These are phyloP conservation scores for Diaprepes abbreviatus DNA, from an alignment of 2,888 invertebrate genomes.

Conservation along the genomic window DNA sequence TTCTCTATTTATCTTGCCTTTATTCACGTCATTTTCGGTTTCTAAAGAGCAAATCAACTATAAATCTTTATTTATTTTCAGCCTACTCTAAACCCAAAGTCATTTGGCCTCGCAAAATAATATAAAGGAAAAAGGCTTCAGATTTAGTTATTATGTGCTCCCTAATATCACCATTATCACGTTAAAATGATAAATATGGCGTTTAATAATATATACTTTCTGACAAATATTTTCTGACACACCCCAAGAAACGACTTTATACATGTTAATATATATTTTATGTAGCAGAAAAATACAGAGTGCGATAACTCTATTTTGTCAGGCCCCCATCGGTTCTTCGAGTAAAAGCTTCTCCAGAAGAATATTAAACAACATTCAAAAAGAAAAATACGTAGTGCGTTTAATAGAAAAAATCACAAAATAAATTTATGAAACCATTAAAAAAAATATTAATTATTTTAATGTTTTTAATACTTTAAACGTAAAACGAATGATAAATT, in stretches of 20 bases:
- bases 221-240: not conserved
- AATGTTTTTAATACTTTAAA: no score
- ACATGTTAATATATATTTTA: not conserved
- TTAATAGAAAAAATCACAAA: no score
- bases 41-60: not conserved
- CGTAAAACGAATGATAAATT: no score
- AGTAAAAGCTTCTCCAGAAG: no score
- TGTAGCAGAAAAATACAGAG: no score
- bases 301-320: no score
- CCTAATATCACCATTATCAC: conserved; percentile 4
- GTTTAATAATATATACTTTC: conserved; percentile 2
- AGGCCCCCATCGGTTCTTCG: no score
- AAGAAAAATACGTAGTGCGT: no score
- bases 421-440: no score
- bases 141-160: not conserved
- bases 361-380: no score
- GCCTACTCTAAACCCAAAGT: not conserved
- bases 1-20: no score
- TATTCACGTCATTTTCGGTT: not conserved
- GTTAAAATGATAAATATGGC: conserved; percentile 4
- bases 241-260: conserved; percentile 5
- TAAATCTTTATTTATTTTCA: conserved; percentile 1
- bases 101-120: not conserved
- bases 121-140: conserved; percentile 6
- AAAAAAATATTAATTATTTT: no score